These are phyloP conservation scores for Tapera naevia DNA, from an alignment of 2,797 vertebrate genomes.

Conservation along the genomic window DNA sequence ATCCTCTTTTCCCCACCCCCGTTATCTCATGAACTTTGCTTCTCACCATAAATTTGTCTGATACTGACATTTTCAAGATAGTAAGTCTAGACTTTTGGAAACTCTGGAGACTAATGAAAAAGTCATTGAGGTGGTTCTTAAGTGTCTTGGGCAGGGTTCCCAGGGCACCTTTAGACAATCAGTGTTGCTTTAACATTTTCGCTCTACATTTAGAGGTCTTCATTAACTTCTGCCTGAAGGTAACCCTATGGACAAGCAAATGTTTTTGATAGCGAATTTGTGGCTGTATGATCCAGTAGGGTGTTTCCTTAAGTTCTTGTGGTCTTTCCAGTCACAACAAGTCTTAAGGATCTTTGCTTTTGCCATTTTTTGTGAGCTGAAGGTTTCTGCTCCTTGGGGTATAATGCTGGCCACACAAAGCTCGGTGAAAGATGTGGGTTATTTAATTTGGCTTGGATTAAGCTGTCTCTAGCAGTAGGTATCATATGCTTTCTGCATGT, in stretches of 20 bases:
- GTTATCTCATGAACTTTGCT: conserved; percentile 64
- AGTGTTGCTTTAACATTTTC: background rate
- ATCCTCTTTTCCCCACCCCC: background rate
- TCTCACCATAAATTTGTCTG: conserved; percentile 69
- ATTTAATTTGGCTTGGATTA: background rate
- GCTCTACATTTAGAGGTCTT: background rate
- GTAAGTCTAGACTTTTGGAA: conserved; percentile 65
- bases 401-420: background rate
- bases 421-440: background rate
- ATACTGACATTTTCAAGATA: conserved; percentile 67
- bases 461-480: background rate
- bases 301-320: background rate
- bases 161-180: conserved; percentile 37
- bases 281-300: background rate
- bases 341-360: background rate
- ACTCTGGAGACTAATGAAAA: conserved; percentile 63
- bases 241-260: background rate
- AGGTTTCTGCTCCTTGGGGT: background rate
- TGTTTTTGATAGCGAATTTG: background rate
- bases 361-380: background rate
- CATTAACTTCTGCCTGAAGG: background rate
- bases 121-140: conserved; percentile 39
- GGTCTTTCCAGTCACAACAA: background rate
- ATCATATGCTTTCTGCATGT: background rate
- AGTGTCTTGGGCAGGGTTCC: conserved; percentile 45